These are phyloP conservation scores for Exocentrus adspersus DNA, from an alignment of 2,888 invertebrate species.

Conservation along the genomic window DNA sequence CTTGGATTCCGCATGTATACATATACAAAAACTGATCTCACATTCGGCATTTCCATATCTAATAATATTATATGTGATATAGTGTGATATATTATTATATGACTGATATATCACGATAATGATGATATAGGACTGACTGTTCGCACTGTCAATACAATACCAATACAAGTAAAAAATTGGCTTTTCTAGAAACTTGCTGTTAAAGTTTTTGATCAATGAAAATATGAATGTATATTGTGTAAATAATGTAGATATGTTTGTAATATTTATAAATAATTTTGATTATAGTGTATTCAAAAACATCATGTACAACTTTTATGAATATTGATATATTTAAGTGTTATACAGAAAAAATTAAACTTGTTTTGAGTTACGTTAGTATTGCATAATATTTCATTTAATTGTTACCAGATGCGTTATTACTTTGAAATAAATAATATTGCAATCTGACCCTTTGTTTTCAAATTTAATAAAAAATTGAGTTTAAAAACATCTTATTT, in stretches of 20 bases:
- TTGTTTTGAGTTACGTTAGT: conserved; percentile 3
- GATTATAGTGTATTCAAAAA: conserved; percentile 3
- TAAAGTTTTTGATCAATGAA: conserved; percentile 9
- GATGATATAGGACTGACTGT: no score
- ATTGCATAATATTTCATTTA: conserved; percentile 8
- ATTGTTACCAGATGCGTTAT: conserved; percentile 3
- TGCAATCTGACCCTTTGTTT: conserved; percentile 1
- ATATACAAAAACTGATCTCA: no score
- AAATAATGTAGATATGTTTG: conserved; percentile 5
- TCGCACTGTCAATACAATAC: conserved; percentile 8
- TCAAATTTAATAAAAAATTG: conserved; percentile 1
- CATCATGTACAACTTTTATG: neutral
- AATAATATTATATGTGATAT: no score
- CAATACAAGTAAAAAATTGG: conserved; percentile 3
- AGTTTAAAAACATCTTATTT: neutral
- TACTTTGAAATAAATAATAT: neutral
- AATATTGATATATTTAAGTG: conserved; percentile 2
- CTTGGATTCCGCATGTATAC: no score
- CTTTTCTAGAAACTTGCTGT: neutral
- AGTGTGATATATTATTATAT: no score
- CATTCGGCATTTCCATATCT: no score
- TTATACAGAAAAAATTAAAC: conserved; percentile 5
- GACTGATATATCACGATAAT: no score
- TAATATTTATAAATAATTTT: conserved; percentile 6
- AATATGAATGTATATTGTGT: neutral